Evolutionary conservation across 2,888 invertebrate genomes (phyloP).

Genomic region (Eupsilia transversa): DNA sequence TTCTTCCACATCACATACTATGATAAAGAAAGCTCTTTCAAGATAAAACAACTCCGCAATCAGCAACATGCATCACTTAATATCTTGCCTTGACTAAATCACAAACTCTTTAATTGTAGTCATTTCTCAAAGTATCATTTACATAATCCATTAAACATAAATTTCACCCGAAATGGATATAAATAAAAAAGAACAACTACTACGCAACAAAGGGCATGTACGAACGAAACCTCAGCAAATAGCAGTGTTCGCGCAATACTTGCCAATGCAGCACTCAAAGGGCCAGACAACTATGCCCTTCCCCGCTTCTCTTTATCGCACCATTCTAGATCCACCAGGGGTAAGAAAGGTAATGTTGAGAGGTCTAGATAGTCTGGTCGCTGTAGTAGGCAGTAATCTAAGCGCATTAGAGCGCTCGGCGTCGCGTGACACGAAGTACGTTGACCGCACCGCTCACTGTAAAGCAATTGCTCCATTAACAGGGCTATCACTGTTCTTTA

Average conservation of each 20-base stretch:
- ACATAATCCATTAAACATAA: slow-evolving; percentile 46
- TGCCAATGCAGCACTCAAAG: slow-evolving; percentile 74
- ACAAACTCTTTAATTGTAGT: slow-evolving; percentile 18
- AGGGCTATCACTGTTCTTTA: slow-evolving; percentile 75
- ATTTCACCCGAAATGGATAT: slow-evolving; percentile 41
- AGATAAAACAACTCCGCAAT: not conserved
- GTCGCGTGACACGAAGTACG: slow-evolving; percentile 88
- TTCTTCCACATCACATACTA: not conserved
- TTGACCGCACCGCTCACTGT: slow-evolving; percentile 86
- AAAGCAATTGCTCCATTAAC: slow-evolving; percentile 85
- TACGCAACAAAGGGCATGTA: slow-evolving; percentile 70
- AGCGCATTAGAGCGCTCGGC: slow-evolving; percentile 87
- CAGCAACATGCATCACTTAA: slow-evolving; percentile 8
- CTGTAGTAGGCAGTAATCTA: slow-evolving; percentile 86
- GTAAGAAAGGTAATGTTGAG: slow-evolving; percentile 35
- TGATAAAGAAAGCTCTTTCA: not conserved
- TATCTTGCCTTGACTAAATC: slow-evolving; percentile 17
- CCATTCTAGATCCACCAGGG: slow-evolving; percentile 37
- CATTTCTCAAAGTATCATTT: slow-evolving; percentile 48
- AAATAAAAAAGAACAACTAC: slow-evolving; percentile 63
- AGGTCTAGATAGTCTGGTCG: slow-evolving; percentile 75
- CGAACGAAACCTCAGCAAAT: slow-evolving; percentile 83
- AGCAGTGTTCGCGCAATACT: slow-evolving; percentile 82
- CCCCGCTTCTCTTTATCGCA: slow-evolving; percentile 51
- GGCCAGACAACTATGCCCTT: slow-evolving; percentile 70